Conservation (phyloP, 2,113 vertebrate genomes). For the Ursus arctos region DNA sequence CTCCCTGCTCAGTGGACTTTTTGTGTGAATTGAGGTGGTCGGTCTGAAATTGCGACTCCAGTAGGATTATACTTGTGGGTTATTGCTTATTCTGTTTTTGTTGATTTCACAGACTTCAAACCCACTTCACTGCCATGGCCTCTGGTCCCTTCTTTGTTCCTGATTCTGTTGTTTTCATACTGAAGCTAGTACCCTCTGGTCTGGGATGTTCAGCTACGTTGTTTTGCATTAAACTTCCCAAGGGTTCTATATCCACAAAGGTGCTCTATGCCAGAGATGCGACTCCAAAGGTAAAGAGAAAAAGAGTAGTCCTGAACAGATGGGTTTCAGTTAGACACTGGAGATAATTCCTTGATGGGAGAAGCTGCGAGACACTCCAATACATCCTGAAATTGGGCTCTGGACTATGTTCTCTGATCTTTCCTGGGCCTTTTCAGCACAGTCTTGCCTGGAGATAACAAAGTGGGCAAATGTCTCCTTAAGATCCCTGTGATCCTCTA, state of each 20-base stretch:
- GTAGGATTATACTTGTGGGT: neutral
- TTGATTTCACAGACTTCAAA: constrained; percentile 22
- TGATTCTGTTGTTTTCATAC: neutral
- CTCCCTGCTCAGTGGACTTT: neutral
- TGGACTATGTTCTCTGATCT: neutral
- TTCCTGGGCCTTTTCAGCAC: neutral
- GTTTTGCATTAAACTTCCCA: neutral
- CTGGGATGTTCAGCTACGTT: neutral
- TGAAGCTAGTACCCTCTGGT: neutral
- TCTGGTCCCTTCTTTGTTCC: neutral
- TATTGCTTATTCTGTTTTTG: constrained; percentile 31
- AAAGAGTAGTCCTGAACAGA: neutral
- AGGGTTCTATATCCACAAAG: neutral
- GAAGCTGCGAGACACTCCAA: neutral
- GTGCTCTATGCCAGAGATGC: neutral
- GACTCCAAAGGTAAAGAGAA: neutral
- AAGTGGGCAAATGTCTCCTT: neutral
- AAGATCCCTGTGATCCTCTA: neutral
- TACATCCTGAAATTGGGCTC: neutral
- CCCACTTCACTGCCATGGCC: neutral
- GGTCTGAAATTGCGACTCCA: neutral
- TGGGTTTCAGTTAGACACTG: neutral
- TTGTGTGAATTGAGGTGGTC: neutral
- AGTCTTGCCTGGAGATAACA: constrained; percentile 32
- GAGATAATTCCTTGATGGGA: neutral